These are phyloP conservation scores for Apogon talboti DNA, from an alignment of 2,797 vertebrate genomes.

Conservation along the genomic window DNA sequence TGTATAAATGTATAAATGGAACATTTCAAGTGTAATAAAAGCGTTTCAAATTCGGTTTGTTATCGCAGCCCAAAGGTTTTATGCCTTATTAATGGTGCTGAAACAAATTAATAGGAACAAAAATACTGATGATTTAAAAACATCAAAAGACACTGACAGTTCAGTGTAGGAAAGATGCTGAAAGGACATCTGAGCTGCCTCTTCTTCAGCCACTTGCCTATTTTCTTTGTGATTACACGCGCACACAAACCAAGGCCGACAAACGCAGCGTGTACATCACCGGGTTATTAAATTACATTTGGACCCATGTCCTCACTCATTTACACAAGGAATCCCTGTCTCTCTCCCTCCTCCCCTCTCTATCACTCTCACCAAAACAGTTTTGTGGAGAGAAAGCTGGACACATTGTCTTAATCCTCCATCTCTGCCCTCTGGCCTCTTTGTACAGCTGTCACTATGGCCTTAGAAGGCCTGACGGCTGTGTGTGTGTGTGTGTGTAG, in stretches of 20 bases:
- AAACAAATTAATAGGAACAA: neutral
- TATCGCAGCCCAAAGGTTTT: too few relatives aligned
- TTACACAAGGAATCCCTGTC: constrained; percentile 60
- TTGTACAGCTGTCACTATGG: constrained; percentile 83
- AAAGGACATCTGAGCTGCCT: constrained; percentile 12
- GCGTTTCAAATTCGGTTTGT: too few relatives aligned
- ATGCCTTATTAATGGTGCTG: neutral
- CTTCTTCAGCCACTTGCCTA: constrained; percentile 19
- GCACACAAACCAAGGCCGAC: constrained; percentile 13
- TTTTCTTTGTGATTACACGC: constrained; percentile 28
- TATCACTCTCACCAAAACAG: constrained; percentile 55
- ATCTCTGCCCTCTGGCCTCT: constrained; percentile 57
- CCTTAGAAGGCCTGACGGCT: constrained; percentile 85
- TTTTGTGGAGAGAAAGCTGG: constrained; percentile 65
- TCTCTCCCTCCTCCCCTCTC: constrained; percentile 6
- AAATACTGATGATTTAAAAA: too few relatives aligned
- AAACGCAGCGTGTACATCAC: constrained; percentile 33
- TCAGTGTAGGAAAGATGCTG: too few relatives aligned
- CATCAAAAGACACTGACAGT: neutral
- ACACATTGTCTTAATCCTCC: constrained; percentile 77
- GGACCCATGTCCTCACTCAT: constrained; percentile 45
- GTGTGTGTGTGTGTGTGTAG: constrained; percentile 12
- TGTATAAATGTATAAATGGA: too few relatives aligned
- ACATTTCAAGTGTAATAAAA: too few relatives aligned
- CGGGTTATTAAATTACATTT: constrained; percentile 63